Conservation (phyloP, 2,113 vertebrate species). For the Argyrosomus japonicus region DNA sequence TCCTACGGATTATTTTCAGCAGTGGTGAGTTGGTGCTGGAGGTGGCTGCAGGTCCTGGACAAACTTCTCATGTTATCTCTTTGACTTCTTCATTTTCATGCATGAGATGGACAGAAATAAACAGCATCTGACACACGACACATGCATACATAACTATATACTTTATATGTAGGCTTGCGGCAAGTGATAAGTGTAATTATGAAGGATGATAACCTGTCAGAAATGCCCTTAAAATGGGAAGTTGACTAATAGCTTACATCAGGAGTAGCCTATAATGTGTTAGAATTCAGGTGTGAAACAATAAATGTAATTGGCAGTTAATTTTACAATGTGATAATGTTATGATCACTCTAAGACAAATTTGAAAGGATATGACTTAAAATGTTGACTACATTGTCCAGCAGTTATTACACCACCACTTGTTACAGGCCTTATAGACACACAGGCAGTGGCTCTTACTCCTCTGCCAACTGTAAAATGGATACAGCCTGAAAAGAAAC, state of each 20-base stretch:
- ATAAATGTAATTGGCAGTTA: background rate
- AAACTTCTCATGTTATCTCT: constrained; percentile 46
- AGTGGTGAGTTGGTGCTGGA: constrained; percentile 83
- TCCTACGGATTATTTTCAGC: constrained; percentile 84
- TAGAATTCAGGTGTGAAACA: background rate
- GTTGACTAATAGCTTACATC: background rate
- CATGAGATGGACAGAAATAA: constrained; percentile 48
- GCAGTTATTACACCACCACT: constrained; percentile 14
- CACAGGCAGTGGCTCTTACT: background rate
- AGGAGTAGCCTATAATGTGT: background rate
- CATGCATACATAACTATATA: background rate
- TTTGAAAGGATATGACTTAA: background rate
- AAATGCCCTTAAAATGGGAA: background rate
- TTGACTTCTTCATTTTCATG: constrained; percentile 64
- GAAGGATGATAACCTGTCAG: background rate
- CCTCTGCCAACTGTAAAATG: background rate
- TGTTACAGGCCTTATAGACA: constrained; percentile 12
- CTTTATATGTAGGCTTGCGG: constrained; percentile 1
- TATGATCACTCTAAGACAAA: background rate
- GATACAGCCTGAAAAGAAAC: background rate
- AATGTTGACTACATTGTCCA: background rate
- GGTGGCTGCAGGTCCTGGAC: constrained; percentile 44
- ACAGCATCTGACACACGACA: constrained; percentile 9
- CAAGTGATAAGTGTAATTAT: constrained; percentile 20
- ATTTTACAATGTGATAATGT: background rate